A percentile compares a stretch with the other conserved stretches of the same genome.
Conservation (phyloP, 2,888 invertebrate species). For the Catocala nupta region DNA sequence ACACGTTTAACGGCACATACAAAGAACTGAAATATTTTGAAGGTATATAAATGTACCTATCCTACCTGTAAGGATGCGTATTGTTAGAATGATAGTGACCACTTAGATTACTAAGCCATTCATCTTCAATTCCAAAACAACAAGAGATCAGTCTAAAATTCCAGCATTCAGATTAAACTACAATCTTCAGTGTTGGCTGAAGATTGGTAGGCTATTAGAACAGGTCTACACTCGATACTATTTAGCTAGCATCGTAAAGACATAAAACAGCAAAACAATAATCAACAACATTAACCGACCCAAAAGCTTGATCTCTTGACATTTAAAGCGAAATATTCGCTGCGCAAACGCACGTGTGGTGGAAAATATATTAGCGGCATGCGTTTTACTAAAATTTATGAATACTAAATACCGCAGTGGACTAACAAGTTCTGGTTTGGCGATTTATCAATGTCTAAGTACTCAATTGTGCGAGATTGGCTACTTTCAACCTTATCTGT, state of each 20-base stretch:
- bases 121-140: too few relatives aligned
- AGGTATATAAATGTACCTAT: too few relatives aligned
- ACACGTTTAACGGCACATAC: too few relatives aligned
- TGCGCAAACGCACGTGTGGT: slow-evolving; percentile 43
- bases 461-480: slow-evolving; percentile 53
- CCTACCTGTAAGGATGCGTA: too few relatives aligned
- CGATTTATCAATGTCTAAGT: slow-evolving; percentile 57
- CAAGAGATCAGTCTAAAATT: too few relatives aligned
- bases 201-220: neutral
- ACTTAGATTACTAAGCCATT: too few relatives aligned
- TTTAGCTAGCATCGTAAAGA: neutral
- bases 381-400: slow-evolving; percentile 55
- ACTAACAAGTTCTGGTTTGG: slow-evolving; percentile 52
- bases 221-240: neutral
- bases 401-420: slow-evolving; percentile 51
- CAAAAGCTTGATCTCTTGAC: slow-evolving; percentile 36
- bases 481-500: slow-evolving; percentile 54
- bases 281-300: slow-evolving; percentile 11
- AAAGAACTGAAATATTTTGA: too few relatives aligned
- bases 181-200: neutral
- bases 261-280: slow-evolving; percentile 5
- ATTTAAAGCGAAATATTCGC: slow-evolving; percentile 38
- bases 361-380: slow-evolving; percentile 48
- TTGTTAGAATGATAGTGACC: too few relatives aligned
- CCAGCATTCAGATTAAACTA: neutral